Evolutionary conservation across 2,888 invertebrate genomes (phyloP), one percentile per base, ranked within the genome.

Genomic region (Timema podura): DNA sequence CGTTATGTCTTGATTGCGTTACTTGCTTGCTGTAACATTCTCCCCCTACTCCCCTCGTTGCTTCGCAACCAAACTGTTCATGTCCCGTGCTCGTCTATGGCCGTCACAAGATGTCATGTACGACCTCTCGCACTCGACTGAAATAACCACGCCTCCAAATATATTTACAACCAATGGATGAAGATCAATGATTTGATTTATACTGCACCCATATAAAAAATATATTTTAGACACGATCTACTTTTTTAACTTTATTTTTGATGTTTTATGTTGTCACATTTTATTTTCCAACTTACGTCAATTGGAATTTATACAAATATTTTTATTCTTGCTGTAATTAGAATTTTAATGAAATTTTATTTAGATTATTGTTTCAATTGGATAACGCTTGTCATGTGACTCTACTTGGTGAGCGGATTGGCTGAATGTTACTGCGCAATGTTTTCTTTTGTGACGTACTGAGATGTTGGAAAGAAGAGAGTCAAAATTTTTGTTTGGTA

Each of bases 141-240:
- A 72, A 68, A 15, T 65, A 70, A 72, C 72, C 72, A 72, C 72
- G 70, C 72, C 72, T 57, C 70, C 70, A 67, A 48, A 45, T 44
- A 49, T 47, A 6, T 9, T n/a, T 13, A 9, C 6, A 51, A 45
- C 71, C 71, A 71, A 71, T 69, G 48, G 64, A 48, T 51, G n/a
- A 9, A 6, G 9, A 47, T 9, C 10, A 44, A 16, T 46, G 45
- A 11, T 46, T 69, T 11, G 15, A 68, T 5, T 48, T 46, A 10
- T 61, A 68, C 68, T 64, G 64, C 68, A 68, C 68, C 68, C 68
- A 49, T 46, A 13, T 16, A 15, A 48, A 64, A 70, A 67, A 57
- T 69, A 48, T n/a, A 47, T 70, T 45, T 13, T 48, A 15, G 44
- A 7, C 51, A 47, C 7, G 8, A 48, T 45, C 47, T 54, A 5